These are phyloP conservation scores for Hypotaenidia okinawae DNA, from an alignment of 2,797 vertebrate genomes.

Conservation along the genomic window DNA sequence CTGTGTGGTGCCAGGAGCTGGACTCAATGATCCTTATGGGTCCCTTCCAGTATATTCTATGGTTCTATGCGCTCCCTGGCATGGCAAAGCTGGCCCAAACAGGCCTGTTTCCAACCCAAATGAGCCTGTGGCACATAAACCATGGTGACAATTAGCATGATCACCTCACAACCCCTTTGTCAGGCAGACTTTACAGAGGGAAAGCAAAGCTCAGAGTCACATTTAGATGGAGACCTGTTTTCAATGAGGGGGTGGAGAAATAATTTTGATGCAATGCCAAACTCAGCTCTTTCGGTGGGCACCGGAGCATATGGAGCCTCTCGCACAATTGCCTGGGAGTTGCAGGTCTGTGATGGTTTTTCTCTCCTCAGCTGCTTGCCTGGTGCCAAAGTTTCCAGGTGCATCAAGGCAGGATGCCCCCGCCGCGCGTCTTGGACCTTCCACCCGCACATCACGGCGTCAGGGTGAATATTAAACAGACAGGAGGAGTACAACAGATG, in stretches of 20 bases:
- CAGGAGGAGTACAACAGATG: constrained; percentile 4
- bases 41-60: too few species aligned
- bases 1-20: too few species aligned
- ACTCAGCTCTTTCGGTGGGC: fast-evolving
- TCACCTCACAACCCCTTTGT: neutral
- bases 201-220: neutral
- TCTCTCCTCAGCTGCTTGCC: constrained; percentile 15
- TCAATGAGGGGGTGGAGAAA: neutral
- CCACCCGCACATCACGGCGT: fast-evolving
- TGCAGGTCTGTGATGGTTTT: constrained; percentile 4
- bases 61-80: neutral
- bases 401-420: constrained; percentile 36
- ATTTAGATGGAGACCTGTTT: neutral
- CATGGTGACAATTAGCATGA: neutral
- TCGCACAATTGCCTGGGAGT: neutral
- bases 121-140: neutral
- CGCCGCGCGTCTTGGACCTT: neutral
- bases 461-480: constrained; percentile 43
- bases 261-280: neutral
- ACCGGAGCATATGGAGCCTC: constrained; percentile 39
- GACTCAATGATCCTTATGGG: too few species aligned
- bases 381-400: constrained; percentile 40
- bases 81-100: neutral
- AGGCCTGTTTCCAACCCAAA: neutral
- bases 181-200: neutral